Percentiles rank a stretch among this genome's conserved stretches.
Evolutionary conservation across 2,888 invertebrate genomes (phyloP).

Genomic region (Xestia ashworthii): DNA sequence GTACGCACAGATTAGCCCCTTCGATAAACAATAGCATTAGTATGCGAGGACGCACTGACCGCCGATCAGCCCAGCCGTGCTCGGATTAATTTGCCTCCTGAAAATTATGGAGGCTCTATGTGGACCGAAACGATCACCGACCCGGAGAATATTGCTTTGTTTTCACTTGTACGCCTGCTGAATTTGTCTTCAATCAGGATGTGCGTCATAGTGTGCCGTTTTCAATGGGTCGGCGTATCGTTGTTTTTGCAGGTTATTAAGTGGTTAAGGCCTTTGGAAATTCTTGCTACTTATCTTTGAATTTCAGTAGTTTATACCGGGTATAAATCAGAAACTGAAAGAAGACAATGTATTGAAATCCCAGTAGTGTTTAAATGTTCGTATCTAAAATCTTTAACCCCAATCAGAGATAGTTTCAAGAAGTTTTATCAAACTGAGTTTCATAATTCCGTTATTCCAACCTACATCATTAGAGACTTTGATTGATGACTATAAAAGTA

Average conservation of each 20-base stretch:
- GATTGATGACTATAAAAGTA: constrained; percentile 35
- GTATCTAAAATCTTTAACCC: background rate
- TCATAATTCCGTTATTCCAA: constrained; percentile 19
- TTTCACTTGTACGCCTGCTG: constrained; percentile 76
- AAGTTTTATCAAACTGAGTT: constrained; percentile 16
- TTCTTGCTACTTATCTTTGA: background rate
- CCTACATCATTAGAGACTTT: constrained; percentile 14
- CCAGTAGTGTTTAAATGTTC: background rate
- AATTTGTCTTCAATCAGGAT: constrained; percentile 72
- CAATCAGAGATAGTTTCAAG: background rate
- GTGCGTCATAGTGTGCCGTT: constrained; percentile 45
- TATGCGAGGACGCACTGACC: constrained; percentile 90
- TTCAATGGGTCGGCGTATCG: constrained; percentile 40
- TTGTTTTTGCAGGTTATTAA: constrained; percentile 54
- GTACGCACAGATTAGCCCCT: constrained; percentile 90
- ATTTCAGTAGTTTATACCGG: background rate
- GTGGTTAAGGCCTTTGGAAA: constrained; percentile 16
- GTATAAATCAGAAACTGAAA: background rate
- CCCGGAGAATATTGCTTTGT: constrained; percentile 84
- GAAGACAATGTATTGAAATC: background rate
- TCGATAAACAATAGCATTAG: constrained; percentile 91
- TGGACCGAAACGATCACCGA: constrained; percentile 80
- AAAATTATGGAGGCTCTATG: constrained; percentile 86
- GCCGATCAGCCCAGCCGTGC: constrained; percentile 88
- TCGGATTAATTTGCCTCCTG: constrained; percentile 90